Conservation (phyloP, 2,797 vertebrate genomes). For the Myotis daubentonii region DNA sequence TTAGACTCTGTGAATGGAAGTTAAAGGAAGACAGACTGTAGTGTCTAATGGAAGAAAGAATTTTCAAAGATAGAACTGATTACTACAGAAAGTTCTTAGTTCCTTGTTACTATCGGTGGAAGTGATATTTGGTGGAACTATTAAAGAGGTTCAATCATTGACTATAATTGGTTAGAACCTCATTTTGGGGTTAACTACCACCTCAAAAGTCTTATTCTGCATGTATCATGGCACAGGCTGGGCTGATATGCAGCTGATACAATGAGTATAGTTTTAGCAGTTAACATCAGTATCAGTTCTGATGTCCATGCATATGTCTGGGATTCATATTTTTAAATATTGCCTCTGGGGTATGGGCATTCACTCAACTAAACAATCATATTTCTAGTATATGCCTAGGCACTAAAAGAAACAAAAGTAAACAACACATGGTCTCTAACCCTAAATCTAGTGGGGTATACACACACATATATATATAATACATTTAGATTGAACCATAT, state of each 20-base stretch:
- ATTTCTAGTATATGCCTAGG: conserved; percentile 11
- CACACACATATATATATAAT: background rate
- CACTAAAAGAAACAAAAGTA: conserved; percentile 10
- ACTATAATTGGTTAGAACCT: background rate
- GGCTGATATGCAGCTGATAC: background rate
- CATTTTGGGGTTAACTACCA: background rate
- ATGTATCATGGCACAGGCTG: background rate
- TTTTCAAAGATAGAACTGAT: background rate
- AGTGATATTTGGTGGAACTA: background rate
- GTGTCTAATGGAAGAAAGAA: background rate
- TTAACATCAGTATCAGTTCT: conserved; percentile 7
- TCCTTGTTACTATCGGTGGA: background rate
- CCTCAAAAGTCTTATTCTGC: background rate
- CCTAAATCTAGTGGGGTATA: background rate
- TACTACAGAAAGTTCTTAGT: background rate
- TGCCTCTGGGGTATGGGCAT: background rate
- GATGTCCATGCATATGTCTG: background rate
- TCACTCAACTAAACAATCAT: conserved; percentile 19
- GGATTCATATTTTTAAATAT: conserved; percentile 16
- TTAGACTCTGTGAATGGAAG: background rate
- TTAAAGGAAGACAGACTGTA: background rate
- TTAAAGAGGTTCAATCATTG: conserved; percentile 9
- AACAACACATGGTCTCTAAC: background rate
- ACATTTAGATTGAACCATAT: conserved; percentile 20
- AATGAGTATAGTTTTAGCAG: background rate